Evolutionary conservation across 2,797 vertebrate genomes (phyloP).

Genomic region (Champsocephalus gunnari): DNA sequence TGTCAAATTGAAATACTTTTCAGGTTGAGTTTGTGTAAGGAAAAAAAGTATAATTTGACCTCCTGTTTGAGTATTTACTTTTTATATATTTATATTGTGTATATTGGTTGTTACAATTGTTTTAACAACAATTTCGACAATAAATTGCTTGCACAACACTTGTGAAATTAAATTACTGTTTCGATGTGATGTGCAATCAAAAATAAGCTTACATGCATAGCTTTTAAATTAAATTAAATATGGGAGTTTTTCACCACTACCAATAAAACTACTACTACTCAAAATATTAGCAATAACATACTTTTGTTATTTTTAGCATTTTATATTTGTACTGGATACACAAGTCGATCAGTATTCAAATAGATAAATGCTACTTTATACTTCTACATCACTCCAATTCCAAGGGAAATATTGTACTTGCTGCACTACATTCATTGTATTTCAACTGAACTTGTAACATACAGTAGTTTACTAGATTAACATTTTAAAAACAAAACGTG

Average conservation of each 20-base stretch:
- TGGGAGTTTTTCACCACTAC: not conserved
- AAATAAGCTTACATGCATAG: not conserved
- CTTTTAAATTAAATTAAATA: not conserved
- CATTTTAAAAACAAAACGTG: not conserved
- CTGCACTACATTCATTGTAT: not conserved
- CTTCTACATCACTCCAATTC: too few relatives aligned
- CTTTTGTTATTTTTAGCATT: conserved; percentile 1
- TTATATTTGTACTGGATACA: not conserved
- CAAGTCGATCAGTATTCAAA: too few relatives aligned
- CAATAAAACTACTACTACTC: not conserved
- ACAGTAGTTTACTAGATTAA: not conserved
- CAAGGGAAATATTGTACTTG: too few relatives aligned
- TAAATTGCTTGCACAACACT: not conserved
- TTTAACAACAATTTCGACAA: not conserved
- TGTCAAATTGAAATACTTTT: not conserved
- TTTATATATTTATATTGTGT: not conserved
- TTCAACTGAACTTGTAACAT: not conserved
- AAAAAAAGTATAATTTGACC: conserved; percentile 5
- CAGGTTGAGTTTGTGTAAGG: not conserved
- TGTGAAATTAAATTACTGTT: not conserved
- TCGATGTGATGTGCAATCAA: not conserved
- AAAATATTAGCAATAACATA: not conserved
- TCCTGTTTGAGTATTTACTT: not conserved
- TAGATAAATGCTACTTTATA: not conserved
- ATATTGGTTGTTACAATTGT: not conserved